Base-by-base conservation (phyloP, 2,113 vertebrate genomes). In the Tinamus guttatus region DNA sequence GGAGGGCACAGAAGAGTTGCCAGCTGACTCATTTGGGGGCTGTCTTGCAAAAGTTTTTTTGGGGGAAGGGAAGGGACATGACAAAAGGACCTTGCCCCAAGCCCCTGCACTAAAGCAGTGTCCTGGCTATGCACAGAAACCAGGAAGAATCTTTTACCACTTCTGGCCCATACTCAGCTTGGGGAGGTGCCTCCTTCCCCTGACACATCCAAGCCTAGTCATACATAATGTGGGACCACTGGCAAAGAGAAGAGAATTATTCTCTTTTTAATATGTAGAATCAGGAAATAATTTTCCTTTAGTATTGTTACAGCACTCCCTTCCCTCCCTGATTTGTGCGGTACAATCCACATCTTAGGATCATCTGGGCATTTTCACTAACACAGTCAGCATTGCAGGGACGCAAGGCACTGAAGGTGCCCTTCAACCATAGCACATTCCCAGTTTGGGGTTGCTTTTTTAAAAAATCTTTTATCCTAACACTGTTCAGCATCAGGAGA, bases 51-150 rank as follows among this genome's bases (percentile, higher is more conserved):
- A 47, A 47, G 47, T 20, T 9, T 47, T 47, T 47, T 47, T 17
- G 19, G 40, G 40, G 40, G 40, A 49, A 22, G 20, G 19, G 21
- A 49, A 18, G 47, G 9, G 21, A 49, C 21, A 24, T 49, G 24
- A 59, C 18, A 25, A 60, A 87, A 87, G 64, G 54, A 40, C 9
- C 5, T 74, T 49, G 5, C 24, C 13, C n/a, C 14, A 0, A 49
- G 20, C 6, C 14, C 27, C 40, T 0, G 0, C n/a, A 32, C 81
- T 64, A 32, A 41, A 76, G 63, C 11, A 41, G 30, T 54, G 7
- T 73, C 63, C 73, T 64, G 68, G 47, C 65, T 70, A 32, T 5
- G 30, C 54, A 32, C 51, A 89, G 41, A 62, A 32, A 56, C 20
- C 8, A 58, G 18, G 11, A 81, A 86, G 8, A 60, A 74, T 38